Evolutionary conservation across 1,140 invertebrate genomes (phyloP).

Genomic region (Cephus cinctus): DNA sequence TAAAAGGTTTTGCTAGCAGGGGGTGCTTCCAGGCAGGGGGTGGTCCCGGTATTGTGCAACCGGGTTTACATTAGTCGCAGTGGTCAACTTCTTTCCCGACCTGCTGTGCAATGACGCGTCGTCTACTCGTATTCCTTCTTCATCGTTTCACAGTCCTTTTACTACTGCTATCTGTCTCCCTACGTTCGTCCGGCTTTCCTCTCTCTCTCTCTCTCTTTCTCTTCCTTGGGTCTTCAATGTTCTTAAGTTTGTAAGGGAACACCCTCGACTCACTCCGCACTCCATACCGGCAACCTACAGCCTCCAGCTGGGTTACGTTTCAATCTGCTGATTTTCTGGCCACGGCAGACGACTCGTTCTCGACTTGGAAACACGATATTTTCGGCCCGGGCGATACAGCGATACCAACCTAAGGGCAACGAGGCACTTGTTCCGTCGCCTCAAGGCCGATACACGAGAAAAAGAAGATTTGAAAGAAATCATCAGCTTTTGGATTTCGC

Average conservation of each 20-base stretch:
- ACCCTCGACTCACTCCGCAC: constrained; percentile 16
- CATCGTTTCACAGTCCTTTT: no score
- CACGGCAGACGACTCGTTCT: constrained; percentile 9
- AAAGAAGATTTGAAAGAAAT: no score
- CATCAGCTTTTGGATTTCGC: no score
- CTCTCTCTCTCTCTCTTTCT: constrained; percentile 1
- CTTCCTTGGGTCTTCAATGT: constrained; percentile 10
- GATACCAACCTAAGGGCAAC: neutral
- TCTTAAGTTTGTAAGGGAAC: constrained; percentile 20
- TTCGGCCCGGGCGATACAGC: constrained; percentile 14
- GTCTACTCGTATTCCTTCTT: no score
- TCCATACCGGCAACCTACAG: constrained; percentile 11
- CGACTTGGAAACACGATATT: constrained; percentile 21
- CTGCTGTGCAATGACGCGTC: neutral
- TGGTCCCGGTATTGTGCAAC: constrained; percentile 28
- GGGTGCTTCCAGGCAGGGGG: constrained; percentile 16
- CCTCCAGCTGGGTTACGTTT: constrained; percentile 23
- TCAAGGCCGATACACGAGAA: neutral
- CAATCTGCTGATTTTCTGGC: constrained; percentile 27
- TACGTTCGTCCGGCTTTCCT: neutral
- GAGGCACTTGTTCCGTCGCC: no score
- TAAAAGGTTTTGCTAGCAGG: constrained; percentile 42
- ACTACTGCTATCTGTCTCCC: no score
- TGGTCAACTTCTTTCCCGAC: constrained; percentile 8
- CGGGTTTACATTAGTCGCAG: constrained; percentile 4